phyloP scores from a whole-genome alignment of 2,113 vertebrate species.

The Petroica traversi region DNA sequence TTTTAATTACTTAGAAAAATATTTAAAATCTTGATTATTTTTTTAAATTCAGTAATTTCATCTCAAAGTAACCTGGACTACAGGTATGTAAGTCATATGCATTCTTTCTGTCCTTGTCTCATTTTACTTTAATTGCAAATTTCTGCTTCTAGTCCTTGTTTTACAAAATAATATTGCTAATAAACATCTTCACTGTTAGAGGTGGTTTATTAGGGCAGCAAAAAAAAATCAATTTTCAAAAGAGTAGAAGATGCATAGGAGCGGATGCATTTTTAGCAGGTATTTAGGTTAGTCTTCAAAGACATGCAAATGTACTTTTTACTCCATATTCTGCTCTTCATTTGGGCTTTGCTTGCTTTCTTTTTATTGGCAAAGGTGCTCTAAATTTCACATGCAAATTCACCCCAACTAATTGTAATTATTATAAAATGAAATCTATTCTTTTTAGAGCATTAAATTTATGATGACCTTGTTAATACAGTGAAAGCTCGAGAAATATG shows the following conservation, averaged over 20 bases:
- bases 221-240: background rate
- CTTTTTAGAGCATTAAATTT: background rate
- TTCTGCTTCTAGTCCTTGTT: background rate
- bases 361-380: background rate
- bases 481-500: background rate
- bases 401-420: background rate
- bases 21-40: background rate
- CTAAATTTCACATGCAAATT: background rate
- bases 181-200: background rate
- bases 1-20: background rate
- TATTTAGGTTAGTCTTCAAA: conserved; percentile 17
- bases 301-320: background rate
- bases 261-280: background rate
- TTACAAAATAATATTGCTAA: background rate
- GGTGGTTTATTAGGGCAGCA: background rate
- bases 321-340: background rate
- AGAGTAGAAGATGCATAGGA: background rate
- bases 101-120: background rate
- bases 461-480: background rate
- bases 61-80: background rate
- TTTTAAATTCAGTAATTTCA: background rate
- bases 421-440: background rate
- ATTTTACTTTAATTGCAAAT: background rate
- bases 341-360: background rate
- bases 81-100: background rate